Percentiles rank a stretch among this genome's conserved stretches.
Conservation (phyloP, 64 coral and sea anemone genomes). For the Porites australiensis region DNA sequence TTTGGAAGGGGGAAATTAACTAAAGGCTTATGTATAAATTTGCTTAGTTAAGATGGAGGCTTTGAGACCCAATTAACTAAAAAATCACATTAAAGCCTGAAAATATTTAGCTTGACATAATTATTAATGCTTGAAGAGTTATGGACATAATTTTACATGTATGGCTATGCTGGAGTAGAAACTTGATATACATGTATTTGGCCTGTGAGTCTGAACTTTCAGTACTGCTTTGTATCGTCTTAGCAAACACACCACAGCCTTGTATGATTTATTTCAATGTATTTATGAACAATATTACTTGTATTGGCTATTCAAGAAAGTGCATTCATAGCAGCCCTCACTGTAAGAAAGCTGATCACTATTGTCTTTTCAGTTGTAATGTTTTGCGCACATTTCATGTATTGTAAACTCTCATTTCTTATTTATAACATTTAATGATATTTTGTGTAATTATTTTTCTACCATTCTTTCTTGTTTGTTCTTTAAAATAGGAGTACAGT, state of each 20-base stretch:
- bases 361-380: not conserved
- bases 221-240: not conserved
- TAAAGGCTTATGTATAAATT: too few species aligned
- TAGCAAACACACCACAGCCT: not conserved
- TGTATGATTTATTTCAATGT: constrained; percentile 25
- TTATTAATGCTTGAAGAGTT: too few species aligned
- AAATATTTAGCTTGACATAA: too few species aligned
- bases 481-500: not conserved
- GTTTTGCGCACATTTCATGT: not conserved
- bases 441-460: constrained; percentile 51
- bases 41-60: too few species aligned
- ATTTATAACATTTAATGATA: constrained; percentile 41
- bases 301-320: not conserved
- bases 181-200: not conserved
- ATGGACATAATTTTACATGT: not conserved
- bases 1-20: too few species aligned
- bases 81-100: too few species aligned
- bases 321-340: too few species aligned
- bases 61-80: too few species aligned
- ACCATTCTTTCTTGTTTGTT: not conserved
- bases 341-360: too few species aligned
- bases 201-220: not conserved
- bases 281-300: constrained; percentile 3
- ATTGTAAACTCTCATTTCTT: constrained; percentile 35
- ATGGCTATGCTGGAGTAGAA: not conserved